phyloP scores from a whole-genome alignment of 2,797 vertebrate species.

The Gallirallus australis region DNA sequence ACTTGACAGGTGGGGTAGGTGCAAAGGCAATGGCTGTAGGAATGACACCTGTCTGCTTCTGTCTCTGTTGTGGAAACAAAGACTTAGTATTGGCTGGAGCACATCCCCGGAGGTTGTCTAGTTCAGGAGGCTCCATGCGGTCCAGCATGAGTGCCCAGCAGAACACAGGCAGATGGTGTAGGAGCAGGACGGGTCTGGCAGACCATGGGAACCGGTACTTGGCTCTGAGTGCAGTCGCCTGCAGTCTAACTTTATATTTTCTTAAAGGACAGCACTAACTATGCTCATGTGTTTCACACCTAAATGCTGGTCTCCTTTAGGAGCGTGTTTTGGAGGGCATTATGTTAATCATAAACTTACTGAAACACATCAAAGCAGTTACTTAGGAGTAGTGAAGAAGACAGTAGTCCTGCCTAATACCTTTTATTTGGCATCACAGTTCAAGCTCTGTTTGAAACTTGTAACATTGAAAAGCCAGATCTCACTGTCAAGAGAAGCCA shows the following conservation, averaged over 20 bases:
- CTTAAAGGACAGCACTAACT: background rate
- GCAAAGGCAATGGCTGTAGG: background rate
- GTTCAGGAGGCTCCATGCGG: background rate
- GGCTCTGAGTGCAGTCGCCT: background rate
- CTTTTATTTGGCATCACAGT: too few relatives aligned
- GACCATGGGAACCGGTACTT: background rate
- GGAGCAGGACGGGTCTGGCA: background rate
- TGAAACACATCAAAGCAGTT: background rate
- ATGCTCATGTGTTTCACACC: background rate
- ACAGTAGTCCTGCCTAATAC: background rate
- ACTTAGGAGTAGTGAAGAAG: background rate
- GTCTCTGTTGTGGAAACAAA: background rate
- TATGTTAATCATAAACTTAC: background rate
- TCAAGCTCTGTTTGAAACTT: background rate
- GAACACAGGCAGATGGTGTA: background rate
- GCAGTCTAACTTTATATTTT: background rate
- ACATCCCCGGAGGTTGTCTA: background rate
- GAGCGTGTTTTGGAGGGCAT: accelerated
- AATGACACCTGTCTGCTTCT: background rate
- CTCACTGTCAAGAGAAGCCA: background rate
- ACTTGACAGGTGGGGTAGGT: accelerated
- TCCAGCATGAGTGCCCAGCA: background rate
- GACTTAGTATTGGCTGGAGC: background rate
- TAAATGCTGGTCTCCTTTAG: background rate
- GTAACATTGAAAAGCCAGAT: background rate